phyloP scores from a whole-genome alignment of 2,888 invertebrate species.

The Chrysina gloriosa region DNA sequence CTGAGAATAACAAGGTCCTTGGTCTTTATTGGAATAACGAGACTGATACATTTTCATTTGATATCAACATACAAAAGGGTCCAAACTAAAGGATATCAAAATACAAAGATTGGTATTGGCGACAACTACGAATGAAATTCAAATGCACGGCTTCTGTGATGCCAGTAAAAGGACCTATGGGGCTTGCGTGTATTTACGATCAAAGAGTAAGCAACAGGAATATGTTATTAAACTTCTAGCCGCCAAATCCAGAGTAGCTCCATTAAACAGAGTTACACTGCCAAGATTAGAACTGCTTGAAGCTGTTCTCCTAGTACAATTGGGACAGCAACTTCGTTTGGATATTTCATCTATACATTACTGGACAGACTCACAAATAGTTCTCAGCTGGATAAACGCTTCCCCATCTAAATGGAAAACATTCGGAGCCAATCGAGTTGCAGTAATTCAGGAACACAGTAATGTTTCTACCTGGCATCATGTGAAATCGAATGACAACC shows the following conservation, averaged over 20 bases:
- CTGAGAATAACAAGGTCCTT: not conserved
- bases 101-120: not conserved
- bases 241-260: slow-evolving; percentile 36
- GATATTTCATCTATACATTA: slow-evolving; percentile 5
- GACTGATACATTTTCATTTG: slow-evolving; percentile 11
- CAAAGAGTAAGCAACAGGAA: not conserved
- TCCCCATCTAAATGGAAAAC: slow-evolving; percentile 22
- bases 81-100: not conserved
- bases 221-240: not conserved
- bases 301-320: slow-evolving; percentile 32
- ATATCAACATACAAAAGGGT: not conserved
- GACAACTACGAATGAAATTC: slow-evolving; percentile 1
- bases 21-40: slow-evolving; percentile 6
- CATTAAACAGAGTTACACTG: slow-evolving; percentile 28
- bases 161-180: slow-evolving; percentile 43
- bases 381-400: slow-evolving; percentile 22
- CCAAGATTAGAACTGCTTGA: slow-evolving; percentile 36
- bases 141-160: slow-evolving; percentile 52
- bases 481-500: slow-evolving; percentile 33
- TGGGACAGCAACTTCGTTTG: slow-evolving; percentile 5
- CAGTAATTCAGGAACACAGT: slow-evolving; percentile 19
- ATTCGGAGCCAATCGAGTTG: slow-evolving; percentile 34
- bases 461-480: slow-evolving; percentile 30
- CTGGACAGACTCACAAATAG: slow-evolving; percentile 36
- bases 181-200: too few relatives aligned